Percentiles rank a stretch among this genome's conserved stretches.
Evolutionary conservation across 2,797 vertebrate species (phyloP).

Genomic region (Menidia menidia): DNA sequence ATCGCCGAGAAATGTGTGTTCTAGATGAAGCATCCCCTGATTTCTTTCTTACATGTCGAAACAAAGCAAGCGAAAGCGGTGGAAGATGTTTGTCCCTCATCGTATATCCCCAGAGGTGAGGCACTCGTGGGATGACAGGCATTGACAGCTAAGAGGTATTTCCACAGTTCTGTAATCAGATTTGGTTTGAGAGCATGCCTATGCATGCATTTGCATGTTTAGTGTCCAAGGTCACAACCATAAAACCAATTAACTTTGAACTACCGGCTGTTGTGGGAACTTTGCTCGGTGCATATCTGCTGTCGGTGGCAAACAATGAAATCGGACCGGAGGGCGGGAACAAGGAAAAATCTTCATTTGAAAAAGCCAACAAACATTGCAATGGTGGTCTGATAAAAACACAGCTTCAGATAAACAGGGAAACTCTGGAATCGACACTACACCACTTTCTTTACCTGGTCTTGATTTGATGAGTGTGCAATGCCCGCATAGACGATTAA

Average conservation of each 20-base stretch:
- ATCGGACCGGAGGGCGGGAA: constrained; percentile 30
- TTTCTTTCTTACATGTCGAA: constrained; percentile 1
- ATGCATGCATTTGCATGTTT: constrained; percentile 7
- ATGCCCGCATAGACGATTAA: not conserved
- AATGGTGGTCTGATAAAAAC: not conserved
- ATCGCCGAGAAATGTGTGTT: constrained; percentile 30
- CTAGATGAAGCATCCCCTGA: constrained; percentile 3
- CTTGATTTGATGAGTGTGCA: constrained; percentile 3
- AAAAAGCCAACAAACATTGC: constrained; percentile 3
- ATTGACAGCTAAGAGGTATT: constrained; percentile 3
- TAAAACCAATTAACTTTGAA: constrained; percentile 43
- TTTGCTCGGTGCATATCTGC: constrained; percentile 21
- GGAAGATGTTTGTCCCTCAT: not conserved
- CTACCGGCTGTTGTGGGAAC: constrained; percentile 2
- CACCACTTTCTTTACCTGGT: not conserved
- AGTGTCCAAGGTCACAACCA: constrained; percentile 18
- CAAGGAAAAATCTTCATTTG: constrained; percentile 14
- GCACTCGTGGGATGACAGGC: not conserved
- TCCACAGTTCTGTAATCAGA: constrained; percentile 19
- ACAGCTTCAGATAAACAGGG: not conserved
- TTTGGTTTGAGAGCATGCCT: not conserved
- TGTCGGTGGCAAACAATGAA: constrained; percentile 29
- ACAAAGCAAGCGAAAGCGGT: constrained; percentile 12
- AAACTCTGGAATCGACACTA: not conserved
- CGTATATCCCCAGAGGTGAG: not conserved